Percentiles rank a stretch among this genome's conserved stretches.
Evolutionary conservation across 2,113 vertebrate species (phyloP).

Genomic region (Thinocorus orbignyianus): DNA sequence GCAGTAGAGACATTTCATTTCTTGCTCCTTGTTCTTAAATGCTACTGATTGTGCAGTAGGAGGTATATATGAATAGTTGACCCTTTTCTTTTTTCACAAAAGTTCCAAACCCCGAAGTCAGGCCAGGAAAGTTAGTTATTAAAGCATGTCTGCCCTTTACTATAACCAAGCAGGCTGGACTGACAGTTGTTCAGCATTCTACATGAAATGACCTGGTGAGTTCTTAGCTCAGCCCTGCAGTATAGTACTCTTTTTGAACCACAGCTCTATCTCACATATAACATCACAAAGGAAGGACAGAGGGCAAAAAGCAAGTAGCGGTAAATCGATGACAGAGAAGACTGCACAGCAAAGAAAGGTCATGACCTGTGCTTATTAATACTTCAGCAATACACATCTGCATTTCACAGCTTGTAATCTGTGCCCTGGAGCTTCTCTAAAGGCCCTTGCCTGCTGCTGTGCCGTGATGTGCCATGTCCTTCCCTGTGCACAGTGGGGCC

Average conservation of each 20-base stretch:
- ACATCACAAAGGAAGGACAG: neutral
- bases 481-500: fast-evolving
- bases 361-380: neutral
- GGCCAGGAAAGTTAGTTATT: neutral
- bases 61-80: neutral
- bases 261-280: fast-evolving
- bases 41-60: neutral
- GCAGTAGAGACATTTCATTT: neutral
- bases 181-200: neutral
- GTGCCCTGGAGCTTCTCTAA: neutral
- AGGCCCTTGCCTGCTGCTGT: neutral
- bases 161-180: neutral
- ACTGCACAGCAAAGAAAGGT: neutral
- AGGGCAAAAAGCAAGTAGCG: neutral
- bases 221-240: neutral
- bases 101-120: neutral
- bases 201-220: neutral
- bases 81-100: neutral
- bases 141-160: neutral
- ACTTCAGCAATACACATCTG: neutral
- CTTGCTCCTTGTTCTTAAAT: neutral
- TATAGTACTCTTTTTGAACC: neutral
- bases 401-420: neutral
- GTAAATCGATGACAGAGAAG: neutral
- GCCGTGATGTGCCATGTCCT: neutral